These are phyloP conservation scores for Phenacoccus solenopsis DNA, from an alignment of 1,140 invertebrate species.

Conservation along the genomic window DNA sequence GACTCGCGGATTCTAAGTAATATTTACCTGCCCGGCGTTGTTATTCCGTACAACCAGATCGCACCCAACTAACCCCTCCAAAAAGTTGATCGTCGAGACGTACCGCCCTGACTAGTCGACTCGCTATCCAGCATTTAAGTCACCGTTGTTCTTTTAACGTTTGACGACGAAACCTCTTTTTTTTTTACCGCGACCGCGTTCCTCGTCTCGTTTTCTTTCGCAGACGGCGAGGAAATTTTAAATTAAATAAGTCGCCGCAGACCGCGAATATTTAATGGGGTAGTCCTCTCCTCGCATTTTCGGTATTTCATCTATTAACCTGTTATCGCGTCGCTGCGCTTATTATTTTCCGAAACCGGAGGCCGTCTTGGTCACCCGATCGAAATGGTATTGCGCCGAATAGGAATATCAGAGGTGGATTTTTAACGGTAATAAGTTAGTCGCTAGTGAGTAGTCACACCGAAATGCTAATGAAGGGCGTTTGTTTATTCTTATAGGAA, in stretches of 20 bases:
- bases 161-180: conserved; percentile 6
- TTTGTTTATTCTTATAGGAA: too few relatives aligned
- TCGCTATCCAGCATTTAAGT: conserved; percentile 13
- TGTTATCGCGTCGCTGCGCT: neutral
- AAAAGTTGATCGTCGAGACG: conserved; percentile 15
- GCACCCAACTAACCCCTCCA: conserved; percentile 12
- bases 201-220: neutral
- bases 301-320: neutral
- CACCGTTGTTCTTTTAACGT: conserved; percentile 8
- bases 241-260: neutral
- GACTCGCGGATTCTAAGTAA: conserved; percentile 1
- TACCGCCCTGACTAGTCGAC: neutral
- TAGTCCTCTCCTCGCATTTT: neutral
- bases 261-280: neutral
- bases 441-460: too few relatives aligned
- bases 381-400: neutral
- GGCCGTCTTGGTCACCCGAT: neutral
- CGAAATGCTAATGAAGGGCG: too few relatives aligned
- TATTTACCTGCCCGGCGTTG: neutral
- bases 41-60: conserved; percentile 9
- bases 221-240: neutral
- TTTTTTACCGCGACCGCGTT: neutral
- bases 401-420: neutral
- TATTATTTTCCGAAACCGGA: neutral
- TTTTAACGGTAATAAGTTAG: neutral